Evolutionary conservation across 2,888 invertebrate species (phyloP).

Genomic region (Dynastes maya): DNA sequence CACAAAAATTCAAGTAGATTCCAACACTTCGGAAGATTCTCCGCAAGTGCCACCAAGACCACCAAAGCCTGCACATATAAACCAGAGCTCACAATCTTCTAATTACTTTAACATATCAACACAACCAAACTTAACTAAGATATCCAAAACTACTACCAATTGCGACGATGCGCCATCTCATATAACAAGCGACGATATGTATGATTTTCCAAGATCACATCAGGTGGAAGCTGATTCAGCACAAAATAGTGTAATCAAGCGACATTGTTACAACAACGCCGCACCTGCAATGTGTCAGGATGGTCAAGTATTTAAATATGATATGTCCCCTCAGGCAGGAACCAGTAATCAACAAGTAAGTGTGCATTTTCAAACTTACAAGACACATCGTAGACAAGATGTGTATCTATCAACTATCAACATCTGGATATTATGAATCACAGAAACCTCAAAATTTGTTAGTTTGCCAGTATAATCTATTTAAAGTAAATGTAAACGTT

Average conservation of each 20-base stretch:
- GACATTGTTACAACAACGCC: conserved; percentile 77
- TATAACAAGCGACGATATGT: conserved; percentile 74
- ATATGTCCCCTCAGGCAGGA: conserved; percentile 70
- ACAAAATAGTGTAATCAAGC: conserved; percentile 63
- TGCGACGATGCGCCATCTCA: conserved; percentile 9
- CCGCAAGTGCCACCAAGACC: conserved; percentile 78
- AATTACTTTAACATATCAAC: conserved; percentile 70
- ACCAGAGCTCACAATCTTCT: conserved; percentile 63
- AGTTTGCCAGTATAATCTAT: too few species aligned
- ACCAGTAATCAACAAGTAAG: conserved; percentile 63
- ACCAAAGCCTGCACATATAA: conserved; percentile 80
- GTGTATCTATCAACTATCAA: too few species aligned
- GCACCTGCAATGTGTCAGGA: conserved; percentile 72
- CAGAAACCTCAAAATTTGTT: too few species aligned
- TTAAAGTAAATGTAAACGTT: too few species aligned
- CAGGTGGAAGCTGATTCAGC: conserved; percentile 66
- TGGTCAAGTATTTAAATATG: conserved; percentile 75
- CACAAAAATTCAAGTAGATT: conserved; percentile 55
- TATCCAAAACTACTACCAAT: conserved; percentile 41
- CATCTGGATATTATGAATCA: too few species aligned
- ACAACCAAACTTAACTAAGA: conserved; percentile 39
- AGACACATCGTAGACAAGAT: too few species aligned
- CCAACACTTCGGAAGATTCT: conserved; percentile 59
- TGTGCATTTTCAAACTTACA: not conserved
- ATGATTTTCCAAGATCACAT: conserved; percentile 82